Evolutionary conservation across 2,797 vertebrate species (phyloP).

Genomic region (Darevskia mixta): DNA sequence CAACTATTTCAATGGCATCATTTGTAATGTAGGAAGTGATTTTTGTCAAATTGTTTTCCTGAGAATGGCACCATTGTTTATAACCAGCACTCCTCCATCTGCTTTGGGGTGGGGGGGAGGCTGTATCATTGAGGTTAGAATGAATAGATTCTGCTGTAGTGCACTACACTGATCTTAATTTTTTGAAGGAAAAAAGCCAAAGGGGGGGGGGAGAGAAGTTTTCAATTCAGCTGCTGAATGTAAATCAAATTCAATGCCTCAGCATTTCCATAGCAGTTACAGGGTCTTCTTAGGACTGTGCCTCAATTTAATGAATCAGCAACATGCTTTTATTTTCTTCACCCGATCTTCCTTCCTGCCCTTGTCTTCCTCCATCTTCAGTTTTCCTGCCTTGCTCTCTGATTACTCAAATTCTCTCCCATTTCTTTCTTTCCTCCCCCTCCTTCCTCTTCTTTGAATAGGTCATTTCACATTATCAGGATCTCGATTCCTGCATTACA

Average conservation of each 20-base stretch:
- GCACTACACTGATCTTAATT: constrained; percentile 14
- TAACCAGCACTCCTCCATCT: constrained; percentile 28
- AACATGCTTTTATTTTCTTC: constrained; percentile 36
- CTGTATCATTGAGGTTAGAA: constrained; percentile 15
- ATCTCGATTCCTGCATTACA: no score
- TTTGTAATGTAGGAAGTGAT: constrained; percentile 28
- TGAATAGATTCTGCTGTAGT: constrained; percentile 43
- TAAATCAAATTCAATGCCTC: constrained; percentile 35
- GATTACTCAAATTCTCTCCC: constrained; percentile 8
- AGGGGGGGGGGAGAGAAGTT: background rate
- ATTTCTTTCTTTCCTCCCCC: constrained; percentile 15
- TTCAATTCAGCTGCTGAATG: constrained; percentile 51
- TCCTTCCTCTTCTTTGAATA: background rate
- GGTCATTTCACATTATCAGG: background rate
- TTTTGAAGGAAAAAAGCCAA: constrained; percentile 35
- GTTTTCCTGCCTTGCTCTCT: background rate
- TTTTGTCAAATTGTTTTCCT: constrained; percentile 33
- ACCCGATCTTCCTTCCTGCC: constrained; percentile 4
- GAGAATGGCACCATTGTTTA: constrained; percentile 43
- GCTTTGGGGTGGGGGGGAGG: background rate
- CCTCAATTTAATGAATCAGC: constrained; percentile 46
- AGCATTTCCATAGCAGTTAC: constrained; percentile 37
- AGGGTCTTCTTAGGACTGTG: constrained; percentile 25
- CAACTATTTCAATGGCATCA: constrained; percentile 28
- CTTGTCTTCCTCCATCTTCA: background rate